A percentile compares a stretch with the other conserved stretches of the same genome.
These are phyloP conservation scores for Dolichotis patagonum DNA, from an alignment of 2,113 vertebrate species.

Conservation along the genomic window DNA sequence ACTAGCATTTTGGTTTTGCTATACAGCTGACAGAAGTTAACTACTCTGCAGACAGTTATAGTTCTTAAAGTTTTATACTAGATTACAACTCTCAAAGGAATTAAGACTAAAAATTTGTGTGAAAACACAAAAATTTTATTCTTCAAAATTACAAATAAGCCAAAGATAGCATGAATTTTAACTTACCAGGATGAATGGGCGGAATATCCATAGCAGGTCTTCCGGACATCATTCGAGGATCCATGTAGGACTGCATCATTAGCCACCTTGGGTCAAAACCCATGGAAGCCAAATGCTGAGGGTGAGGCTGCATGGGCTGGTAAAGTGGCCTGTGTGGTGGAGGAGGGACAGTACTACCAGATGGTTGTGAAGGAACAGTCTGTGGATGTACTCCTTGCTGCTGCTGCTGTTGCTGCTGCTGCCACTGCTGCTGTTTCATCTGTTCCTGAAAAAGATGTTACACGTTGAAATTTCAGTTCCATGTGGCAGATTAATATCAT, in stretches of 20 bases:
- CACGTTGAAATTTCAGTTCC: not conserved
- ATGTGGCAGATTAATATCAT: not conserved
- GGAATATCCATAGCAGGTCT: slow-evolving; percentile 95
- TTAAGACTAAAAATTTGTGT: not conserved
- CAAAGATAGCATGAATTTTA: not conserved
- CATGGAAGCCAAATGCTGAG: slow-evolving; percentile 97
- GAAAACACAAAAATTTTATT: not conserved
- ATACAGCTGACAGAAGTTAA: not conserved
- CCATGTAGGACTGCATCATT: slow-evolving; percentile 99
- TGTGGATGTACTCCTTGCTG: slow-evolving; percentile 92
- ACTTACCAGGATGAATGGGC: slow-evolving; percentile 93
- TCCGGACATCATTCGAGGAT: slow-evolving; percentile 97
- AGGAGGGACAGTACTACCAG: slow-evolving; percentile 90
- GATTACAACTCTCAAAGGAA: not conserved
- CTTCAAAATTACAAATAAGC: not conserved
- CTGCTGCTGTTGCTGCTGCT: slow-evolving; percentile 91
- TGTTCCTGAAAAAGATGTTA: slow-evolving; percentile 90
- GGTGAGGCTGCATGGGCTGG: slow-evolving; percentile 95
- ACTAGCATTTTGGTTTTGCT: not conserved
- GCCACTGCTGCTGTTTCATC: slow-evolving; percentile 96
- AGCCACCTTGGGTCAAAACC: slow-evolving; percentile 99
- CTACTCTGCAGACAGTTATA: not conserved
- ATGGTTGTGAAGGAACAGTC: slow-evolving; percentile 91
- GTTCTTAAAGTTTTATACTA: not conserved
- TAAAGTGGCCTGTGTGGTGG: slow-evolving; percentile 96